phyloP scores from a whole-genome alignment of 2,113 vertebrate species.

The Leucoraja erinaceus region DNA sequence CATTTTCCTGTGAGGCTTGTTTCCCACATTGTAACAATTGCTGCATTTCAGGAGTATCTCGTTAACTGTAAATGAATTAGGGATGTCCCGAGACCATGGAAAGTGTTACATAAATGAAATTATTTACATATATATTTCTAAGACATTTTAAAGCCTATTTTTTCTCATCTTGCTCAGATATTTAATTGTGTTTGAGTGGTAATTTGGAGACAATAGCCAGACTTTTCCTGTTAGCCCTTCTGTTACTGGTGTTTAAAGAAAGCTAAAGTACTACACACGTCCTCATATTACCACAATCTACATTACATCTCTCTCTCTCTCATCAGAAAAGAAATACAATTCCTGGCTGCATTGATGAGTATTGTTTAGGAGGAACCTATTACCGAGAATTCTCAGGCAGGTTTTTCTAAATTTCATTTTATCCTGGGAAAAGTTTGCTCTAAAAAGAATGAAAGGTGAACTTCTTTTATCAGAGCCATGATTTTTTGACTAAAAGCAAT shows the following conservation, averaged over 20 bases:
- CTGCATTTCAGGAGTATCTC: too few relatives aligned
- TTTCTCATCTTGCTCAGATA: not conserved
- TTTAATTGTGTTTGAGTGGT: not conserved
- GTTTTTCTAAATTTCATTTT: not conserved
- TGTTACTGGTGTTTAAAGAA: not conserved
- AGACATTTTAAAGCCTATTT: not conserved
- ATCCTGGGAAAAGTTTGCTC: not conserved
- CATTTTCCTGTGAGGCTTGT: too few relatives aligned
- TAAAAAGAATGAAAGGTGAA: not conserved
- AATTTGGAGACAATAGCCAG: not conserved
- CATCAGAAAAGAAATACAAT: not conserved
- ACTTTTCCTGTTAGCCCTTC: not conserved
- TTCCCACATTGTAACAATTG: too few relatives aligned
- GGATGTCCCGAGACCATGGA: too few relatives aligned
- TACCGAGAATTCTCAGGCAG: not conserved
- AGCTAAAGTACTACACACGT: not conserved
- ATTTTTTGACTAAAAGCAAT: not conserved
- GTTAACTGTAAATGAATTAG: too few relatives aligned
- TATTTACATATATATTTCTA: not conserved
- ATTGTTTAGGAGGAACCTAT: not conserved
- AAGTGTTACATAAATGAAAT: too few relatives aligned
- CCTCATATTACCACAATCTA: not conserved
- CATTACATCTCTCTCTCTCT: not conserved
- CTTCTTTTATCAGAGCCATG: too few relatives aligned
- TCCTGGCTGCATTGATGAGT: not conserved